Percentiles rank a stretch among this genome's conserved stretches.
These are phyloP conservation scores for Caenorhabditis sinica DNA, from an alignment of 2,888 invertebrate species.

Conservation along the genomic window DNA sequence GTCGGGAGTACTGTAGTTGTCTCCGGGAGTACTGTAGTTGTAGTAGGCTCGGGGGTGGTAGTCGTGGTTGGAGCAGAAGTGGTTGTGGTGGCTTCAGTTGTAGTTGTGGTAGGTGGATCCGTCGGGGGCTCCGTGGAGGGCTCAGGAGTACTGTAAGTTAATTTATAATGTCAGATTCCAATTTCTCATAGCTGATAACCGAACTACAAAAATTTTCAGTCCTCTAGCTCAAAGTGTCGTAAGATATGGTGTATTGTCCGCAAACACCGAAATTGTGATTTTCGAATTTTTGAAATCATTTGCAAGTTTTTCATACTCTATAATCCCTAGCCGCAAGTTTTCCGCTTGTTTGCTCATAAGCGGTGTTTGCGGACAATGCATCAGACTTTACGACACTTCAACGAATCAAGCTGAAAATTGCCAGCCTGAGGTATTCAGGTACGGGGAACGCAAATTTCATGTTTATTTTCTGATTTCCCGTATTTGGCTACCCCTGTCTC, in stretches of 20 bases:
- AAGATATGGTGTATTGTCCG: background rate
- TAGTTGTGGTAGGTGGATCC: no score
- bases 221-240: background rate
- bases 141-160: background rate
- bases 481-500: background rate
- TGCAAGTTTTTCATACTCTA: no score
- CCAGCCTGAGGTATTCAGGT: background rate
- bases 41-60: no score
- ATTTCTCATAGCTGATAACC: background rate
- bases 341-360: no score
- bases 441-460: background rate
- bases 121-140: no score
- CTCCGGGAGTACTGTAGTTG: background rate
- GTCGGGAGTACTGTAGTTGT: constrained; percentile 5
- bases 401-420: background rate
- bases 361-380: constrained; percentile 1
- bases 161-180: background rate
- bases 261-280: background rate
- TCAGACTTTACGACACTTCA: background rate
- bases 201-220: background rate
- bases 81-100: no score
- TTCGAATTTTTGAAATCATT: no score
- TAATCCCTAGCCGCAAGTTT: no score
- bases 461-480: background rate
- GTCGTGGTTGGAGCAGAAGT: no score